phyloP scores from a whole-genome alignment of 2,797 vertebrate species.

The Rhinophrynus dorsalis region DNA sequence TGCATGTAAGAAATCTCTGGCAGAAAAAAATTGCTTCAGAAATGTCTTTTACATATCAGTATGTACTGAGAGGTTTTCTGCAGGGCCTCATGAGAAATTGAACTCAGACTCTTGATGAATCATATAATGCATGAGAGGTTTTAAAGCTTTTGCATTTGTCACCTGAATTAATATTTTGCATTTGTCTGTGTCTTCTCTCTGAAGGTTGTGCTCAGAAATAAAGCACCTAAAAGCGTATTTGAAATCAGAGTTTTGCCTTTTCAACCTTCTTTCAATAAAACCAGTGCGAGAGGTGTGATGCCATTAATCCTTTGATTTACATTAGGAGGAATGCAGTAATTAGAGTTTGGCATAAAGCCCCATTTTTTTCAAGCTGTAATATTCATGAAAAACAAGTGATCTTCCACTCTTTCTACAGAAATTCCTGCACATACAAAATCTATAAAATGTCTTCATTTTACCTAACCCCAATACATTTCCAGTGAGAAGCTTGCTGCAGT shows the following conservation, averaged over 20 bases:
- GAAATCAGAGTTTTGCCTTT: slow-evolving; percentile 7
- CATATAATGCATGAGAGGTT: slow-evolving; percentile 44
- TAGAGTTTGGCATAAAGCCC: too few species aligned
- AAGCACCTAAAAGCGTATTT: neutral
- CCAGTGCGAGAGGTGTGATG: too few species aligned
- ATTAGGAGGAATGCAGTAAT: too few species aligned
- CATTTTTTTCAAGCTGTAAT: too few species aligned
- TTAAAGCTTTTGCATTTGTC: slow-evolving; percentile 42
- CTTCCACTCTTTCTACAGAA: too few species aligned
- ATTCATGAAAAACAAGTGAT: too few species aligned
- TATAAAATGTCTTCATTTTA: too few species aligned
- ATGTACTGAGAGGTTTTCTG: slow-evolving; percentile 17
- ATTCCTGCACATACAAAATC: too few species aligned
- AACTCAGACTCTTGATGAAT: slow-evolving; percentile 30
- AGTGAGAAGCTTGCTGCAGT: too few species aligned
- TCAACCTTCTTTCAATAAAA: slow-evolving; percentile 20
- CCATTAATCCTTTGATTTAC: too few species aligned
- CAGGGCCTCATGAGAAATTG: slow-evolving; percentile 32
- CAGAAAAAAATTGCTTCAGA: slow-evolving; percentile 31
- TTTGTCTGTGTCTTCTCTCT: slow-evolving; percentile 33
- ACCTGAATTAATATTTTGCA: slow-evolving; percentile 45
- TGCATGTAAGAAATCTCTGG: slow-evolving; percentile 33
- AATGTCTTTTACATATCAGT: slow-evolving; percentile 46
- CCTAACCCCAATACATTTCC: too few species aligned
- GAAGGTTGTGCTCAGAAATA: slow-evolving; percentile 33